Base-by-base conservation (phyloP, 2,888 invertebrate genomes). In the Cheilosia grossa region DNA sequence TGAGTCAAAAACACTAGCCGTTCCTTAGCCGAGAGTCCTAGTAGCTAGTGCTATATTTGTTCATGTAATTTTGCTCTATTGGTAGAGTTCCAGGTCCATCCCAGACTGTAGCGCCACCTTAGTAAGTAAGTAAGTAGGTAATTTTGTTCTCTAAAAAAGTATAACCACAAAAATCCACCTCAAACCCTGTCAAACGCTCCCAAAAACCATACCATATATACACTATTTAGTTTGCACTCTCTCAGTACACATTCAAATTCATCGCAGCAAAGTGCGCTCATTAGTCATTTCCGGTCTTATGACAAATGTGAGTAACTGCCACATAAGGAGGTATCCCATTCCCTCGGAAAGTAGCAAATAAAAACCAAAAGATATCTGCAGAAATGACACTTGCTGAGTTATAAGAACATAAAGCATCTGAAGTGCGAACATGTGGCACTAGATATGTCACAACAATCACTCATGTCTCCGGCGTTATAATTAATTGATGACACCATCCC, bases 381-480 rank as follows among this genome's bases (percentile, higher is more conserved):
- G 33, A 7, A 21, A 21, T 47, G 53, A 47, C 53, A 53, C 54
- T 33, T 17, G 54, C 19, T 64, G 47, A 73, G 63, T 73, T 72
- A 53, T 66, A 53, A 70, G 59, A 54, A 67, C 74, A 80, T 74
- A 47, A 56, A 24, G 58, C 24, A 75, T 33, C 58, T 44, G 33
- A 70, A 81, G 81, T 75, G 81, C 69, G 58, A 75, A 75, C 75
- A 75, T 75, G 58, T 21, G 75, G 56, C 77, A 82, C 82, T 82
- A 61, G 53, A 77, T 70, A 77, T 72, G 77, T 63, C 67, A 77
- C 53, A 66, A 59, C 77, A 77, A 77, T 81, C 56, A 81, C 69
- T 81, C 75, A 69, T 64, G 56, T 63, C 10, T 17, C 30, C 59
- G 44, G 19, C 70, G 54, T 9, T 4, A 44, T 44, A 67, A 70